Base-by-base conservation (phyloP, 2,797 vertebrate genomes). In the Macropodus opercularis region DNA sequence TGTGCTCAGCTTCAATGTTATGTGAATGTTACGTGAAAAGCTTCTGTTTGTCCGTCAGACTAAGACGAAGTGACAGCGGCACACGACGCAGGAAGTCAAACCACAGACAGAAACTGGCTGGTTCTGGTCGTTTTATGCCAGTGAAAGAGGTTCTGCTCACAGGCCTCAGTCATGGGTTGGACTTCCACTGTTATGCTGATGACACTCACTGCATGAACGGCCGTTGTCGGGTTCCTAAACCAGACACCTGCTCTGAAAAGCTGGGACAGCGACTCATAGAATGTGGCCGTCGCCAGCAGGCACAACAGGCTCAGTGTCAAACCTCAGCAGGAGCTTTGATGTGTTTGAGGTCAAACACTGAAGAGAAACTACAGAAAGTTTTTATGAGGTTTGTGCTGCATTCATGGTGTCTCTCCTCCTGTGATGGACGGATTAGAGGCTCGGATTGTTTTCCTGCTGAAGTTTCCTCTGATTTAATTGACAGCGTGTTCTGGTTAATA, bases 321-420 rank as follows among this genome's bases (percentile, higher is more conserved):
- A n/a, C n/a, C n/a, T n/a, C n/a, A n/a, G n/a, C n/a, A n/a, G n/a
- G n/a, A n/a, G n/a, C n/a, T n/a, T n/a, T n/a, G n/a, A n/a, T n/a
- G n/a, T 11, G 24, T 13, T 3, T 38, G 9, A 35, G 11, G 15
- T 4, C 58, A 65, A 62, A 63, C 72, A 79, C 56, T 27, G 32
- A 40, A 51, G 57, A 74, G 69, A 77, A 72, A 55, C 64, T 49
- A 51, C 4, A 4, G 74, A 86, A 90, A 90, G 74, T 91, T 90
- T 91, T 88, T 81, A 89, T 90, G 53, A 1, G 15, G 32, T 10
- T 35, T 14, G 55, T 27, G 62, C 66, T 77, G 66, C 69, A 38
- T 80, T 77, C 73, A 77, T 49, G 61, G 72, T n/a, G 14, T 15
- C 51, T 38, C 17, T 50, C 1, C 51, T 27, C 40, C 22, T 22